Base-by-base conservation (phyloP, 2,797 vertebrate genomes). In the Enteromius afrohamiltoni region DNA sequence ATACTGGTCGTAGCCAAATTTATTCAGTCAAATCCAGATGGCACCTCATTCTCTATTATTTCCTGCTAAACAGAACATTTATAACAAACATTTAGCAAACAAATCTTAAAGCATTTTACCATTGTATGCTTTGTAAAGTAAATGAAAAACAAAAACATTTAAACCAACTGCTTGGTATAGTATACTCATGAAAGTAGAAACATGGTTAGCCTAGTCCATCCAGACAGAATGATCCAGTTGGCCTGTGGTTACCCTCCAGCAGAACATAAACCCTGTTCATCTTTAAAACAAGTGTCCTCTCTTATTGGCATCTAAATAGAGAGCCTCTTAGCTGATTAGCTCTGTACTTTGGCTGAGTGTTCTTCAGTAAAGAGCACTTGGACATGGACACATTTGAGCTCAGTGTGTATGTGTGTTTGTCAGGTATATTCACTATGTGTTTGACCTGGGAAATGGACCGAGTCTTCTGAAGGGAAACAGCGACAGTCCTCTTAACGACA, bases 391-490 rank as follows among this genome's bases (percentile, higher is more conserved):
- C 10, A n/a, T 51, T 40, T 47, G 34, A 65, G 34, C 8, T 62
- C 4, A 67, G 31, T 77, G 17, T 67, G 42, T 76, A 45, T 67
- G 51, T 73, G 31, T 60, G 26, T 84, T 60, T 17, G 11, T 13
- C 89, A 99, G 98, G 88, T 99, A 98, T n/a, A 97, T 99, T 91
- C 97, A 99, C 91, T 99, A 99, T 0, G 98, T 99, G 37, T 98
- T 99, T 84, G 96, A 99, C 90, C 95, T 99, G 76, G 98, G 98
- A 65, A 99, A 99, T 0, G 98, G 98, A 16, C 96, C 97, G 13
- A 98, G 98, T 67, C 96, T 99, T 87, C 93, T 99, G 91, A 99
- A 99, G 89, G 98, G 98, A 55, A 99, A 99, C 92, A 98, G 96
- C 0, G 97, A 99, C 83, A 96, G 95, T 71, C 94, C 95, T 1